A percentile compares a stretch with the other conserved stretches of the same genome.
These are phyloP conservation scores for Steinernema khuongi DNA, from an alignment of 1,140 invertebrate species.

Conservation along the genomic window DNA sequence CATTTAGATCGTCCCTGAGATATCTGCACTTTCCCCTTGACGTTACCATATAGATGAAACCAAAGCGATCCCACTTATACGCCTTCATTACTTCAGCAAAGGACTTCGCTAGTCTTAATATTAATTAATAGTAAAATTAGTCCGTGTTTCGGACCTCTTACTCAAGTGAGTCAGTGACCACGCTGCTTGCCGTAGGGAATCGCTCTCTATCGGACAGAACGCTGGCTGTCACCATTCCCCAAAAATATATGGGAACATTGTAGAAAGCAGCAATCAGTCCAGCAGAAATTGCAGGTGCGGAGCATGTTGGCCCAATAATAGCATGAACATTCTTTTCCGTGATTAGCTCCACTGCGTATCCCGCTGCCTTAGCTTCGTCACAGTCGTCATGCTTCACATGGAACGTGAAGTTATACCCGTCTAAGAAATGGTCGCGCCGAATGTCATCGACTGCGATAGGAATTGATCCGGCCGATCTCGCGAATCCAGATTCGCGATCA, in stretches of 20 bases:
- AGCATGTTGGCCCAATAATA: not conserved
- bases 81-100: not conserved
- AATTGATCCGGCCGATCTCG: not conserved
- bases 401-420: constrained; percentile 4
- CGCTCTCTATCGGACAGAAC: not conserved
- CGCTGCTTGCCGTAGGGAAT: not conserved
- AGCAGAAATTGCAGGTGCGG: not conserved
- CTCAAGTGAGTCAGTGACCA: not conserved
- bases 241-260: not conserved
- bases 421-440: not conserved
- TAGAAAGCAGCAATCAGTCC: not conserved
- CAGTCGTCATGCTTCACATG: not conserved
- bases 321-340: not conserved
- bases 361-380: not conserved
- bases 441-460: not conserved
- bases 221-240: not conserved
- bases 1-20: not conserved
- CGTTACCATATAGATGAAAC: not conserved
- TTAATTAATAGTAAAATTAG: not conserved
- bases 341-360: not conserved
- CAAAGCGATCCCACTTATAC: not conserved
- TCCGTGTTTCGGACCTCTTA: not conserved
- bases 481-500: not conserved
- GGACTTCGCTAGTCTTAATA: not conserved
- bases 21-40: not conserved